Conservation (phyloP, 2,888 invertebrate genomes). For the Argyresthia goedartella region DNA sequence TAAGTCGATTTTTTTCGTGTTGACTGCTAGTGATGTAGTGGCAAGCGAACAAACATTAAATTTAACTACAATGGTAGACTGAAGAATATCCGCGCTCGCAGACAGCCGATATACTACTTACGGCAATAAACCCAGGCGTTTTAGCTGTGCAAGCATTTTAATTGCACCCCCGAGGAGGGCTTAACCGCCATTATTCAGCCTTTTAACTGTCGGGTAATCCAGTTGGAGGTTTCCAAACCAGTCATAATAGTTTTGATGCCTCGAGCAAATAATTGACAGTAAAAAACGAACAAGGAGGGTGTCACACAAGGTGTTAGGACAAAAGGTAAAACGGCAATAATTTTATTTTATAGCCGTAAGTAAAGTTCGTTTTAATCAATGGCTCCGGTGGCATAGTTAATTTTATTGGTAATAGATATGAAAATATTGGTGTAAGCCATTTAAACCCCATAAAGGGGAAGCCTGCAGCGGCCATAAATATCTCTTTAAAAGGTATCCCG, state of each 20-base stretch:
- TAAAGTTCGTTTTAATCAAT: too few relatives aligned
- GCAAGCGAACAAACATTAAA: too few relatives aligned
- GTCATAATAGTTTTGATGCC: neutral
- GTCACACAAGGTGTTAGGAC: neutral
- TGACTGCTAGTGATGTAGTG: too few relatives aligned
- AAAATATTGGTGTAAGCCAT: slow-evolving; percentile 4
- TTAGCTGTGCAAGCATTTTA: too few relatives aligned
- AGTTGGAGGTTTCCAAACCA: neutral
- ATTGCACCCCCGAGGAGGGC: too few relatives aligned
- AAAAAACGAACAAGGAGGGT: neutral
- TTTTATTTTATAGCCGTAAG: neutral
- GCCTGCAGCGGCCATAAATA: slow-evolving; percentile 15
- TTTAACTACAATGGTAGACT: too few relatives aligned
- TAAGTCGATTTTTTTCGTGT: too few relatives aligned
- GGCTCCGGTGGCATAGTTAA: too few relatives aligned
- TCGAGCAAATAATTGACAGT: neutral
- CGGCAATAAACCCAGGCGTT: too few relatives aligned
- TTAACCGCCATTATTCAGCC: too few relatives aligned
- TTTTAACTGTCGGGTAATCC: neutral
- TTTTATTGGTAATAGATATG: neutral
- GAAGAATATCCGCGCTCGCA: too few relatives aligned
- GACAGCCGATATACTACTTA: too few relatives aligned
- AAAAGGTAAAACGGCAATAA: neutral
- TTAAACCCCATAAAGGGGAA: slow-evolving; percentile 9
- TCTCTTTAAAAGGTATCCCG: slow-evolving; percentile 14